Conservation (phyloP, 2,888 invertebrate genomes). For the Chalcis sispes region DNA sequence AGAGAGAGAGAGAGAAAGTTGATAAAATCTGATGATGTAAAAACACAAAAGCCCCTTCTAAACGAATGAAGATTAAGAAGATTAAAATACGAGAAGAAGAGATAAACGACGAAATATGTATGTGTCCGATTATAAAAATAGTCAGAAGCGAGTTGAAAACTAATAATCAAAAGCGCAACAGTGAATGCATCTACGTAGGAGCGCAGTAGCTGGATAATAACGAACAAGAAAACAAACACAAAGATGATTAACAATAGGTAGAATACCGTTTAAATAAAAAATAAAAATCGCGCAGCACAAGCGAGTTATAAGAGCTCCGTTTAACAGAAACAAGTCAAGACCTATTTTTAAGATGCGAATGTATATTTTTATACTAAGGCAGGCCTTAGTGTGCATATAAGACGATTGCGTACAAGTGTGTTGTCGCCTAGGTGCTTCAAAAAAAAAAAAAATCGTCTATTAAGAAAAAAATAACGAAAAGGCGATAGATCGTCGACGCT, state of each 20-base stretch:
- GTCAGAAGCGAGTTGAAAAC: slow-evolving; percentile 22
- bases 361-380: slow-evolving; percentile 76
- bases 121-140: slow-evolving; percentile 48
- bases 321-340: slow-evolving; percentile 70
- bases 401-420: slow-evolving; percentile 32
- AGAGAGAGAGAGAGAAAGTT: not conserved
- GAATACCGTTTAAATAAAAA: slow-evolving; percentile 29
- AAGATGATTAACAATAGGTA: slow-evolving; percentile 31
- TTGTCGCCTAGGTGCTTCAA: slow-evolving; percentile 41
- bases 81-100: slow-evolving; percentile 21
- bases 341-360: slow-evolving; percentile 76
- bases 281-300: slow-evolving; percentile 55
- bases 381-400: slow-evolving; percentile 71
- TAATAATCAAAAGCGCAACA: slow-evolving; percentile 40
- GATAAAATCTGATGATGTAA: no score
- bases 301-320: slow-evolving; percentile 64
- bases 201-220: not conserved
- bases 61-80: slow-evolving; percentile 17
- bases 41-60: slow-evolving; percentile 43
- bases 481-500: not conserved
- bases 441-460: slow-evolving; percentile 6
- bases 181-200: not conserved
- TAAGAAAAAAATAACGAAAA: slow-evolving; percentile 7
- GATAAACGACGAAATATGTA: no score
- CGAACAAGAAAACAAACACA: slow-evolving; percentile 5